Evolutionary conservation across 2,888 invertebrate species (phyloP), one percentile per base, ranked within the genome.

Genomic region (Cinara cedri): DNA sequence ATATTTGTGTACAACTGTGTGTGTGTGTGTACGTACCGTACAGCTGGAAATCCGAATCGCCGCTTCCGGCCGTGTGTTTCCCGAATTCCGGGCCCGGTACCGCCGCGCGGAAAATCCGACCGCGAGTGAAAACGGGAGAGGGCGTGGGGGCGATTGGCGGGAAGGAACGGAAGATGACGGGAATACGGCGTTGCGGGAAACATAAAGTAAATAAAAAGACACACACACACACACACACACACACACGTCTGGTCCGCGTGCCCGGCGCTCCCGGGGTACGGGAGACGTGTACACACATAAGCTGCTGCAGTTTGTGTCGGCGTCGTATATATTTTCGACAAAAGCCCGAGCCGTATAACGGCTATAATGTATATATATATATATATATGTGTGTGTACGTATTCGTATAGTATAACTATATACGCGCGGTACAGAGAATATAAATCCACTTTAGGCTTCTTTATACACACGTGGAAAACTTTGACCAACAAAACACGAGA

Each of bases 371-470:
- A n/a, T n/a, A n/a, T n/a, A 42, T 10, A 62, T n/a, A 62, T 26
- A 34, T 10, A 60, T 0, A 34, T 4, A 19, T 42, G 1, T 62
- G 42, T 42, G n/a, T 19, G 19, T 19, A 19, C 26, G 9, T 34
- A 34, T n/a, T n/a, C n/a, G n/a, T n/a, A n/a, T n/a, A n/a, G n/a
- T 34, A 34, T 34, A 34, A 34, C 34, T 34, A 34, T 34, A 34
- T n/a, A n/a, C n/a, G n/a, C 34, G 34, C 6, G 3, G 34, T 3
- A 34, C 13, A 46, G 19, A 57, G 76, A 68, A 76, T 54, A 68
- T 76, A 76, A 76, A 76, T 76, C 76, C 68, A 49, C 26, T 76
- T 76, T 60, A 60, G 76, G 44, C 49, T 57, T 21, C 63, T 75
- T 46, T 34, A 34, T 34, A 34, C 6, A 34, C 6, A 34, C 6